Base-by-base conservation (phyloP, 1,140 invertebrate genomes). In the Bombus affinis region DNA sequence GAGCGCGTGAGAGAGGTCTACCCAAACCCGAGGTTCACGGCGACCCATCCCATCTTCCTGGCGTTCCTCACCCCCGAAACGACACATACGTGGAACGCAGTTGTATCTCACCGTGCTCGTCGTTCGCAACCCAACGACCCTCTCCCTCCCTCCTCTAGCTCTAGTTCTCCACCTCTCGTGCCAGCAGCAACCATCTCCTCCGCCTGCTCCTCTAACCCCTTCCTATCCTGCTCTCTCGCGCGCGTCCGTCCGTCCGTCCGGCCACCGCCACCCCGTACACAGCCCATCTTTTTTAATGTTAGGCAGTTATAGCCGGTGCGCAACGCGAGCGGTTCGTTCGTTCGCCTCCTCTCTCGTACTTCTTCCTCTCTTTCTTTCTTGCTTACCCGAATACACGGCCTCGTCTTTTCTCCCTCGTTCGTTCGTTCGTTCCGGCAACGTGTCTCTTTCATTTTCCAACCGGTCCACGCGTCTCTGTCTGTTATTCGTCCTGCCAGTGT, bases 231-330 rank as follows among this genome's bases (percentile, higher is more conserved):
- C 88, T 87, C 89, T 83, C 83, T 89, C 91, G 85, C 87, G 79
- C 79, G 81, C 81, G 80, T 89, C 83, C 86, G 85, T 84, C 59
- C 81, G 70, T 86, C 81, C 76, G 70, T 81, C 65, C 88, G 83
- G 83, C 83, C 87, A 85, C 88, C 90, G 85, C 86, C 90, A 92
- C 86, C 92, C 92, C 93, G 93, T 92, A 95, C 93, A 94, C 93
- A 94, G 93, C 92, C 94, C 95, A 95, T 95, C 94, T 95, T 95
- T 95, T 95, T 95, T 95, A 95, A 95, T 95, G 95, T 95, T 95
- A 94, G 94, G 94, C 94, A 95, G 94, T 95, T 95, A 95, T 94
- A 94, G 94, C 93, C 93, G 93, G 90, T 88, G 90, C 90, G 86
- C 84, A 83, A 80, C 88, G 92, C 91, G 93, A 92, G 91, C 88